A percentile compares a stretch with the other conserved stretches of the same genome.
Evolutionary conservation across 1,140 invertebrate species (phyloP).

Genomic region (Drosophila teissieri): DNA sequence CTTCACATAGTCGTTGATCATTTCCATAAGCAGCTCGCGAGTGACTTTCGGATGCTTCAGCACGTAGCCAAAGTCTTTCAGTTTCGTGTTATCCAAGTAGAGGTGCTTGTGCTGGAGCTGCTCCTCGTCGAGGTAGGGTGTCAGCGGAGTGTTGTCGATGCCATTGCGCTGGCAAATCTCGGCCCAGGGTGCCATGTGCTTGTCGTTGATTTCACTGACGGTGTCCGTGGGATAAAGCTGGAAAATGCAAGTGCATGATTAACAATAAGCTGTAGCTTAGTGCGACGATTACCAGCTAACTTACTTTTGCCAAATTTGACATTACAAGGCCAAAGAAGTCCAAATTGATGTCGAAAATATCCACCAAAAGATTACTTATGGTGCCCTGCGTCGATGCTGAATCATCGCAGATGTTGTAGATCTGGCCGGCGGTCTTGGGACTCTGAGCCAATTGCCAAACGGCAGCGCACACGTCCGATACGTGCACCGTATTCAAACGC

Average conservation of each 20-base stretch:
- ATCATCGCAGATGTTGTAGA: conserved; percentile 93
- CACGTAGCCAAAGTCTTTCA: conserved; percentile 87
- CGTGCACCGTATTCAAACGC: conserved; percentile 95
- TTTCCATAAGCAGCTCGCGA: conserved; percentile 87
- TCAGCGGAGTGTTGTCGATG: conserved; percentile 93
- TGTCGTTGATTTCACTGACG: conserved; percentile 95
- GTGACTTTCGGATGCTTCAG: conserved; percentile 87
- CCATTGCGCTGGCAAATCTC: conserved; percentile 91
- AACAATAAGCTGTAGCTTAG: background rate
- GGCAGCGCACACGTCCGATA: conserved; percentile 91
- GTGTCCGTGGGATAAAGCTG: conserved; percentile 86
- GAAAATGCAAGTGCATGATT: conserved; percentile 19
- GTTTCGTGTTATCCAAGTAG: conserved; percentile 89
- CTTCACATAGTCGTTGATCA: conserved; percentile 78
- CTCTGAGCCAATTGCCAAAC: conserved; percentile 87
- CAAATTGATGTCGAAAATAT: conserved; percentile 94
- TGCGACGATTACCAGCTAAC: background rate
- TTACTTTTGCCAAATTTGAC: conserved; percentile 90
- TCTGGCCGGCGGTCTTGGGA: conserved; percentile 86
- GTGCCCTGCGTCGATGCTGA: conserved; percentile 92
- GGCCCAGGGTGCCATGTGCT: conserved; percentile 95
- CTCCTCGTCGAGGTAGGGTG: conserved; percentile 93
- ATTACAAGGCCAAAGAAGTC: conserved; percentile 93
- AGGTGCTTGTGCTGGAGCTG: conserved; percentile 92
- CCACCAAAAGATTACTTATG: conserved; percentile 91